Conservation (phyloP, 2,797 vertebrate genomes). For the Siniperca obscura region DNA sequence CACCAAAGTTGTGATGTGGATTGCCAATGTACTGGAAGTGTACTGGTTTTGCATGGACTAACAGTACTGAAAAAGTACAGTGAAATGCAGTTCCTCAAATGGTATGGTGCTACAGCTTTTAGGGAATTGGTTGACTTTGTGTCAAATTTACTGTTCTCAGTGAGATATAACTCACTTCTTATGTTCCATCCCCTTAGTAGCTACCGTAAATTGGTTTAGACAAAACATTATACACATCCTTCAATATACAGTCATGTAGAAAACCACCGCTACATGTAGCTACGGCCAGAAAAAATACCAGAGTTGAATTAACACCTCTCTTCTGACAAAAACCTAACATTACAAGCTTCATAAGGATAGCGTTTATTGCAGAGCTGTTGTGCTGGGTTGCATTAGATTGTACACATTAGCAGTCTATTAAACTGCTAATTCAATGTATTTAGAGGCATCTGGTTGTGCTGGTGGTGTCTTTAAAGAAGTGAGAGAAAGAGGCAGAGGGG, state of each 20-base stretch:
- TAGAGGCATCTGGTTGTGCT: slow-evolving; percentile 26
- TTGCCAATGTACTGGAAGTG: slow-evolving; percentile 32
- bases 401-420: slow-evolving; percentile 16
- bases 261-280: neutral
- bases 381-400: slow-evolving; percentile 8
- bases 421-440: slow-evolving; percentile 2
- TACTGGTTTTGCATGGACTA: slow-evolving; percentile 46
- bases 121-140: slow-evolving; percentile 27
- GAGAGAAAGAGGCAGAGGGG: neutral
- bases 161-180: slow-evolving; percentile 5
- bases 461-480: slow-evolving; percentile 10
- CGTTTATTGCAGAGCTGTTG: neutral
- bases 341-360: neutral
- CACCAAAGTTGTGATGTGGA: slow-evolving; percentile 39
- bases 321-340: slow-evolving; percentile 9
- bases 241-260: neutral
- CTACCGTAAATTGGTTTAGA: neutral
- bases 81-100: slow-evolving; percentile 23
- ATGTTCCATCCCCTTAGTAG: neutral
- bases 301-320: neutral
- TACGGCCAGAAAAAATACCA: neutral
- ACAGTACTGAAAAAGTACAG: slow-evolving; percentile 19
- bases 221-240: slow-evolving; percentile 11
- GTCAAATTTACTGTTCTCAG: slow-evolving; percentile 13
- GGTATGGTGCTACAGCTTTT: neutral